A percentile compares a stretch with the other conserved stretches of the same genome.
Conservation (phyloP, 1,140 invertebrate genomes). For the Mamestra configurata region DNA sequence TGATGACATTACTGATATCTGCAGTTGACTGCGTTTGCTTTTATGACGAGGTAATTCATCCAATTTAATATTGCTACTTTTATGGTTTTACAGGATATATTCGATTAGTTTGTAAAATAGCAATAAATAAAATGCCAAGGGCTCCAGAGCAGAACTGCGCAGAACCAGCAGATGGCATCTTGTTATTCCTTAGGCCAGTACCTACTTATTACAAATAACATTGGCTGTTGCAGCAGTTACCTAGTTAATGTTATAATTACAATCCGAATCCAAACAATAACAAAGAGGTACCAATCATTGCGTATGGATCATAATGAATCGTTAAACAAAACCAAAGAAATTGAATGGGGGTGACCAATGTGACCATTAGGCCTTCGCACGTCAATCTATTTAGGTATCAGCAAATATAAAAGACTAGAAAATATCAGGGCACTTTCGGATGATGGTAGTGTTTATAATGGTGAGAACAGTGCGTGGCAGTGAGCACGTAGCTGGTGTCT, state of each 20-base stretch:
- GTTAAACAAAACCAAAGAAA: slow-evolving; percentile 2
- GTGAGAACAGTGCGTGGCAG: neutral
- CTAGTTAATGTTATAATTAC: neutral
- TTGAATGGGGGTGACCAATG: neutral
- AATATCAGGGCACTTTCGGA: slow-evolving; percentile 2
- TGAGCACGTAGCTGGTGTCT: neutral
- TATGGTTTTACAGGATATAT: neutral
- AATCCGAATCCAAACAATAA: neutral
- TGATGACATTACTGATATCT: slow-evolving; percentile 69
- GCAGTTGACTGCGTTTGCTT: slow-evolving; percentile 79
- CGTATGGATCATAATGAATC: slow-evolving; percentile 1
- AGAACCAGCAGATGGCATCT: too few species aligned
- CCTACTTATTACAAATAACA: too few species aligned
- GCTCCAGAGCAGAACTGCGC: neutral
- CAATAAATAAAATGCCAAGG: neutral
- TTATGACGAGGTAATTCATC: slow-evolving; percentile 78
- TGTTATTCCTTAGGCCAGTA: neutral
- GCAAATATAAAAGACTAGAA: neutral
- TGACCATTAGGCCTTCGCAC: neutral
- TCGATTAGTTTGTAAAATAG: neutral
- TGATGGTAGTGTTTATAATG: slow-evolving; percentile 11
- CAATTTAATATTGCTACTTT: neutral
- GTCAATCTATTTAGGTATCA: slow-evolving; percentile 4
- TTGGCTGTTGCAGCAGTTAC: too few species aligned
- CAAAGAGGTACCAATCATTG: neutral